Conservation (phyloP, 2,113 vertebrate genomes). For the Rhinopomastus cyanomelas region DNA sequence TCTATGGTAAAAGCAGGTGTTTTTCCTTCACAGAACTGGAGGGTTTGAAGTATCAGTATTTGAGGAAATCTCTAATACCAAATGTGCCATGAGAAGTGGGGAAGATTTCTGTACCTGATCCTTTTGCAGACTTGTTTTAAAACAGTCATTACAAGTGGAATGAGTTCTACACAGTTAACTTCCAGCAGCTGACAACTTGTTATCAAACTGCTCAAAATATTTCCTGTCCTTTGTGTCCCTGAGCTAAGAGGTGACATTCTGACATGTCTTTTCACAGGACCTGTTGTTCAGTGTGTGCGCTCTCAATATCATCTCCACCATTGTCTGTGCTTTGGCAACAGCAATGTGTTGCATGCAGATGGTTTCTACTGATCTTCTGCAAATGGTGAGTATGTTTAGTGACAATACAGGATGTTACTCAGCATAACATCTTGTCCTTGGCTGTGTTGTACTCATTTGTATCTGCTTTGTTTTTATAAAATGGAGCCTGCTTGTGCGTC, state of each 20-base stretch:
- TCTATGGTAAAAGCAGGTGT: not conserved
- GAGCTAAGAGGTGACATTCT: conserved; percentile 35
- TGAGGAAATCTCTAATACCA: not conserved
- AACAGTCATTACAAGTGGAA: not conserved
- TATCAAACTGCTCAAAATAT: not conserved
- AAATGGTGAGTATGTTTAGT: conserved; percentile 87
- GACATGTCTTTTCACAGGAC: conserved; percentile 79
- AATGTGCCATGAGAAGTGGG: not conserved
- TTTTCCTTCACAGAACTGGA: not conserved
- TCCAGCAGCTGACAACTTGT: not conserved
- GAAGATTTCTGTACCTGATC: not conserved
- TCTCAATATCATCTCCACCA: conserved; percentile 97
- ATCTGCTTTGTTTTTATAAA: not conserved
- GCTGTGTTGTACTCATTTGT: not conserved
- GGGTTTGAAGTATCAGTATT: not conserved
- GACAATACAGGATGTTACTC: not conserved
- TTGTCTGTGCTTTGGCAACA: conserved; percentile 95
- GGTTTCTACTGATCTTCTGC: conserved; percentile 95
- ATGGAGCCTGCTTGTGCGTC: not conserved
- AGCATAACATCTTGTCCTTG: not conserved
- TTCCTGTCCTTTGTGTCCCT: not conserved
- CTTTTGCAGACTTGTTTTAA: not conserved
- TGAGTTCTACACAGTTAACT: not conserved
- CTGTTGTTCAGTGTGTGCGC: conserved; percentile 97
- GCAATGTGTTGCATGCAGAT: conserved; percentile 99